Base-by-base conservation (phyloP, 1,140 invertebrate genomes). In the Metaphire vulgaris region DNA sequence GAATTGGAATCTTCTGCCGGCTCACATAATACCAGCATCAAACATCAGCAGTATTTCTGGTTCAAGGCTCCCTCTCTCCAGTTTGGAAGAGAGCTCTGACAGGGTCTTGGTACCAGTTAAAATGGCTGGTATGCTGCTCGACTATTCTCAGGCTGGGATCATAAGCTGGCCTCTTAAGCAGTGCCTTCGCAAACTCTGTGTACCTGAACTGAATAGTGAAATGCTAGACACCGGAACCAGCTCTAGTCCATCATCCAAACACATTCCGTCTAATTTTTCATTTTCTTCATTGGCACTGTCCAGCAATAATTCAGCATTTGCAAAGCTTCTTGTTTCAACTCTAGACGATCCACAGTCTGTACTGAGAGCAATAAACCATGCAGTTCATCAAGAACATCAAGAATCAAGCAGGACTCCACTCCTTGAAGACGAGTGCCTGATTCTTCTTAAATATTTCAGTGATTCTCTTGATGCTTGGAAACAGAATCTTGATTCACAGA, bases 381-480 rank as follows among this genome's bases (percentile, higher is more conserved):
- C 72, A 28, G 26, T n/a, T n/a, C n/a, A n/a, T n/a, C n/a, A n/a
- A n/a, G 21, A 56, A 6, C 6, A 56, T 6, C 41, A 28, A 41
- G 72, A 34, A 30, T 41, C 1, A 14, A 41, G 56, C 72, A 33
- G 16, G 12, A 68, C n/a, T 12, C 26, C 31, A 26, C 29, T 78
- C 65, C 26, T 65, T 14, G 29, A 28, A 33, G 69, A 75, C 28
- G 77, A 78, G 31, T 75, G 77, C 68, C 32, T 34, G 0, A 32
- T 75, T 2, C 26, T 78, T 21, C 65, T 74, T 2, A 78, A 78
- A 33, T 78, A 78, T 64, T 78, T 75, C 33, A 64, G 32, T 64
- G 73, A 75, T 30, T 71, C 73, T 28, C n/a, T 75, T 16, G 73
- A 69, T 26, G 21, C 41, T 1, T 78, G 77, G 77, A 70, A 65